A percentile compares a stretch with the other conserved stretches of the same genome.
Evolutionary conservation across 2,797 vertebrate species (phyloP).

Genomic region (Scolopax bukidnonensis): DNA sequence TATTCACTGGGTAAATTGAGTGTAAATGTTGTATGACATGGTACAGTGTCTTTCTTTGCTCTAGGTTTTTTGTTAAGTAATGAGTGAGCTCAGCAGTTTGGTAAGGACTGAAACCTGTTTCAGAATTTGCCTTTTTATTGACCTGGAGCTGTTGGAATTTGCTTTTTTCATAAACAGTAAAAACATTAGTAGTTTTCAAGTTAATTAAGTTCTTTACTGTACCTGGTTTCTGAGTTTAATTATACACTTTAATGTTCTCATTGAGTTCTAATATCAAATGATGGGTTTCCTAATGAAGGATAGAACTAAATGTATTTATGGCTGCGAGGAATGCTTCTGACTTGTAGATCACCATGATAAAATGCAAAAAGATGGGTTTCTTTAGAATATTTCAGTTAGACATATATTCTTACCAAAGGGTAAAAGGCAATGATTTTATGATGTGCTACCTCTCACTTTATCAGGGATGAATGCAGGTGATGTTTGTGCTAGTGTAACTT

Average conservation of each 20-base stretch:
- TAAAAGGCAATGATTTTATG: background rate
- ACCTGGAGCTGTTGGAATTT: conserved; percentile 11
- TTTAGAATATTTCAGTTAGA: background rate
- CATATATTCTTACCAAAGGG: background rate
- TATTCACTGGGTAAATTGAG: background rate
- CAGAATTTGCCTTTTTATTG: conserved; percentile 16
- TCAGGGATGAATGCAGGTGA: background rate
- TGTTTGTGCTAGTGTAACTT: background rate
- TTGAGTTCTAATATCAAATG: background rate
- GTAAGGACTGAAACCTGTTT: conserved; percentile 9
- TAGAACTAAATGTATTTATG: background rate
- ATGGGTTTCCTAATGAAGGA: background rate
- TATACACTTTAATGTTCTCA: background rate
- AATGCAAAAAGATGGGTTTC: background rate
- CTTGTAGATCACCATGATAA: background rate
- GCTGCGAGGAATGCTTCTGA: background rate
- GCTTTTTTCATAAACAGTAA: conserved; percentile 43
- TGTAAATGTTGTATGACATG: background rate
- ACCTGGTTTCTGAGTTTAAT: conserved; percentile 23
- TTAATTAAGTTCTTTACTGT: conserved; percentile 1
- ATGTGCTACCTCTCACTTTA: background rate
- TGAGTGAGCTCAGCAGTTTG: background rate
- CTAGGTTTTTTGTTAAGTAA: background rate
- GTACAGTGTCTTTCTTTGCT: background rate
- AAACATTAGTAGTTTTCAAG: conserved; percentile 17